Evolutionary conservation across 2,797 vertebrate species (phyloP), one percentile per base, ranked within the genome.

Genomic region (Phaenicophaeus curvirostris): DNA sequence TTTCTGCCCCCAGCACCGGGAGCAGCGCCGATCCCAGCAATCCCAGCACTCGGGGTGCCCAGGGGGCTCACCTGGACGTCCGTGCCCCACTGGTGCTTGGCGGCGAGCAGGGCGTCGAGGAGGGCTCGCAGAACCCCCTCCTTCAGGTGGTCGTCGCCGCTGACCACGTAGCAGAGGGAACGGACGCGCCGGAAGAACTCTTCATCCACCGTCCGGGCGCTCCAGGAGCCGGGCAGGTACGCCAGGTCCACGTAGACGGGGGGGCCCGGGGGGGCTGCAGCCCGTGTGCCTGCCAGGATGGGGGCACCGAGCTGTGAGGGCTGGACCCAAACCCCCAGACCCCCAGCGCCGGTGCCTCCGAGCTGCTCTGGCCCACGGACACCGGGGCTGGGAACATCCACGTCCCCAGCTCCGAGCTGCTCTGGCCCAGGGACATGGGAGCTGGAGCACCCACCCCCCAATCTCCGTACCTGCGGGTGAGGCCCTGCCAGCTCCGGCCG

Each of bases 151-250:
- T 99, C 98, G 6, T 99, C 98, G 2, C 99, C 99, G 2, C 99
- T 99, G 94, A 99, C 93, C 75, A 99, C 98, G 37, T 99, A 99
- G 93, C 98, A 99, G 4, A 98, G 98, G 0, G 99, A 98, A 0
- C 99, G 98, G 6, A 99, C 61, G 0, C 97, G 96, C 5, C 96
- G 96, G 96, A 99, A 99, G 57, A 99, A 98, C 23, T 98, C 98
- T 48, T 97, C 94, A 2, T 98, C 98, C 62, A 99, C 95, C 1
- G 98, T 98, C 68, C 98, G 95, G 5, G 98, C 97, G 7, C 98
- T 98, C 8, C 88, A 63, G 4, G 98, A 98, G 0, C 99, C 98
- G 0, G 99, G 99, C 85, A 99, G 93, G 92, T 99, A 99, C 19
- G 99, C 99, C 91, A 99, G 97, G 97, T 99, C 99, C 94, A 99